These are phyloP conservation scores for Heliothis peltigera DNA, from an alignment of 2,888 invertebrate genomes.

Conservation along the genomic window DNA sequence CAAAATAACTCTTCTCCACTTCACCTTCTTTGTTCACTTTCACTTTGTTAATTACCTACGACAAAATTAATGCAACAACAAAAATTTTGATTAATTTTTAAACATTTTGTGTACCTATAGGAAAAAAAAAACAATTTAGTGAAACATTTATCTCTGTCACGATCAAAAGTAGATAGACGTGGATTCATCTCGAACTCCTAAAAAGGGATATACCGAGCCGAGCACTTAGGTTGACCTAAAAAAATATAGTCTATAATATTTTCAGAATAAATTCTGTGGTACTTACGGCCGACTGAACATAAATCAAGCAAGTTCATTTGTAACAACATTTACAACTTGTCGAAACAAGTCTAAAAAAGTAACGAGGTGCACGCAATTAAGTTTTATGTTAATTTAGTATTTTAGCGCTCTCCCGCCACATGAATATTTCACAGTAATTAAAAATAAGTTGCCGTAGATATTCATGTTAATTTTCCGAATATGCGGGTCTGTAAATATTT, in stretches of 20 bases:
- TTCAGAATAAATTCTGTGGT: constrained; percentile 28
- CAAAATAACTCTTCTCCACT: constrained; percentile 49
- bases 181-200: constrained; percentile 39
- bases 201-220: constrained; percentile 42
- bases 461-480: constrained; percentile 23
- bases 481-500: not conserved
- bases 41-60: constrained; percentile 41
- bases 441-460: constrained; percentile 36
- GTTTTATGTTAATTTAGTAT: constrained; percentile 47
- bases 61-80: constrained; percentile 28
- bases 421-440: constrained; percentile 47
- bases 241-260: constrained; percentile 44
- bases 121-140: constrained; percentile 41
- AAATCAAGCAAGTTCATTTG: constrained; percentile 47
- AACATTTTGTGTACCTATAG: constrained; percentile 9
- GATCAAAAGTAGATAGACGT: constrained; percentile 51
- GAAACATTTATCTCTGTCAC: constrained; percentile 49
- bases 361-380: constrained; percentile 56
- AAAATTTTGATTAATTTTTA: constrained; percentile 34
- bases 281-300: constrained; percentile 24
- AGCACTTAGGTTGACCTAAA: constrained; percentile 45
- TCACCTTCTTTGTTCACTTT: constrained; percentile 37
- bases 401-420: constrained; percentile 34
- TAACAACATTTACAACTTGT: constrained; percentile 38
- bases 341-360: constrained; percentile 34